A percentile compares a stretch with the other conserved stretches of the same genome.
Conservation (phyloP, 2,888 invertebrate species). For the Microctonus hyperodae region DNA sequence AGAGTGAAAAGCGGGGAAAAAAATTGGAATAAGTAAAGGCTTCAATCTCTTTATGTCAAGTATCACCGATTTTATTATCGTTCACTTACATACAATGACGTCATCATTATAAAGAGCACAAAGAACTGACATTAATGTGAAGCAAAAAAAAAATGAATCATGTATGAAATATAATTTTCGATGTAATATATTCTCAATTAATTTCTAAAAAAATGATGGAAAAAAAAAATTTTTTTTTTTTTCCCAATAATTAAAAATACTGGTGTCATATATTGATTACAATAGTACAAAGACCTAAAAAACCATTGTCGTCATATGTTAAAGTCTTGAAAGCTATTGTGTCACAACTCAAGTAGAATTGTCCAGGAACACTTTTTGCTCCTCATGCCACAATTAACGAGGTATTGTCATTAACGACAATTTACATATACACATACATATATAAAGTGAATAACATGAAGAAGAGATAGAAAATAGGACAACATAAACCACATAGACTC, state of each 20-base stretch:
- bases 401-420: slow-evolving; percentile 43
- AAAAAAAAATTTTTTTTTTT: background rate
- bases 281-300: background rate
- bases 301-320: background rate
- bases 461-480: background rate
- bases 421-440: background rate
- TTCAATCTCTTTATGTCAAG: slow-evolving; percentile 4
- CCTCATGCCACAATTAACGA: slow-evolving; percentile 45
- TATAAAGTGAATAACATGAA: background rate
- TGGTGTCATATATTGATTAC: background rate
- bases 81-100: slow-evolving; percentile 9
- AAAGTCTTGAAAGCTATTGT: background rate
- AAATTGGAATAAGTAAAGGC: background rate
- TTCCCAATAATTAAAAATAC: background rate
- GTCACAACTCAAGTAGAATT: background rate
- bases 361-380: slow-evolving; percentile 2
- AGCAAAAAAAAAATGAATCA: slow-evolving; percentile 1
- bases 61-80: slow-evolving; percentile 23
- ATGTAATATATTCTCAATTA: background rate
- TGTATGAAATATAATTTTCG: background rate
- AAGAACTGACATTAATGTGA: slow-evolving; percentile 21
- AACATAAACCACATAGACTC: no score
- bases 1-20: background rate
- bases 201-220: background rate
- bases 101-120: slow-evolving; percentile 9